Percentiles rank a stretch among this genome's conserved stretches.
phyloP scores from a whole-genome alignment of 2,888 invertebrate species.

The Idaea straminata region DNA sequence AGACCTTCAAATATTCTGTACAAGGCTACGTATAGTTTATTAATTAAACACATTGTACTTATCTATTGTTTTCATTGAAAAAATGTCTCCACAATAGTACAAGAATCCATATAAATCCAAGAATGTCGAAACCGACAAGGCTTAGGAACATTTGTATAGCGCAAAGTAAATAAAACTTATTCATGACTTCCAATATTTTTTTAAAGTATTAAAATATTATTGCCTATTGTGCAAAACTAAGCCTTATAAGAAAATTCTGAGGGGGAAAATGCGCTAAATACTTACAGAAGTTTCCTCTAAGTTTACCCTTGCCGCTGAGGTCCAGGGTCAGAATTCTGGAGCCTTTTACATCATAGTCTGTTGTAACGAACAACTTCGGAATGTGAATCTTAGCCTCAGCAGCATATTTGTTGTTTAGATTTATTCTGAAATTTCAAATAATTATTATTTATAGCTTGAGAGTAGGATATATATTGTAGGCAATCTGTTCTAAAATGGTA shows the following conservation, averaged over 20 bases:
- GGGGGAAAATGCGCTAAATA: conserved; percentile 21
- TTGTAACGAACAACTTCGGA: conserved; percentile 81
- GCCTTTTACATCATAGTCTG: conserved; percentile 85
- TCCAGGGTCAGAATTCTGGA: conserved; percentile 86
- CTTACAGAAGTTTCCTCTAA: conserved; percentile 86
- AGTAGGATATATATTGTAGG: too few species aligned
- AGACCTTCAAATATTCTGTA: too few species aligned
- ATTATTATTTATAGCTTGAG: not conserved
- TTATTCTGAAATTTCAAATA: conserved; percentile 65
- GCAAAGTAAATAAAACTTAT: not conserved
- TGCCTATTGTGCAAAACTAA: not conserved
- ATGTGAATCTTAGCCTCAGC: conserved; percentile 82
- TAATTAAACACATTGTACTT: not conserved
- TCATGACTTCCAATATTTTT: not conserved
- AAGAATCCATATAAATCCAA: not conserved
- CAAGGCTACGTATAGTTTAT: too few species aligned
- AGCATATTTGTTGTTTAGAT: conserved; percentile 81
- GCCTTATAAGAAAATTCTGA: not conserved
- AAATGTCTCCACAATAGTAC: not conserved
- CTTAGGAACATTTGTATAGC: not conserved
- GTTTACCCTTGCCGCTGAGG: conserved; percentile 83
- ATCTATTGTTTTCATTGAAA: not conserved
- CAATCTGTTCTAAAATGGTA: too few species aligned
- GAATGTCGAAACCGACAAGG: not conserved
- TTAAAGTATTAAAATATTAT: not conserved